Percentiles rank a stretch among this genome's conserved stretches.
Evolutionary conservation across 2,113 vertebrate genomes (phyloP).

Genomic region (Pygoscelis antarcticus): DNA sequence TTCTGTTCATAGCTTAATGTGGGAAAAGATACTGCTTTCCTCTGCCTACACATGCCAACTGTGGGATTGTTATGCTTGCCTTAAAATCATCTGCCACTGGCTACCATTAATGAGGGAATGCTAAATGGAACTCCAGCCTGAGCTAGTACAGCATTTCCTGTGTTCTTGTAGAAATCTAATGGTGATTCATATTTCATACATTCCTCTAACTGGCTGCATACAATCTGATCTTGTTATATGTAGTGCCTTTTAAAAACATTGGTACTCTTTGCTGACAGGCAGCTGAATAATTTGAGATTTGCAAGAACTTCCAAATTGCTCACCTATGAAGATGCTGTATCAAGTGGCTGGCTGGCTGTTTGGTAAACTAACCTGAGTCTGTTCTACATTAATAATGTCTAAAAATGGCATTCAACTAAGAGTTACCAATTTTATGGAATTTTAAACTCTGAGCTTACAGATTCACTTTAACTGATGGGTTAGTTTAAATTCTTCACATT

Average conservation of each 20-base stretch:
- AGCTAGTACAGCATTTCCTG: not conserved
- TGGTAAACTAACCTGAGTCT: not conserved
- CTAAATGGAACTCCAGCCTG: not conserved
- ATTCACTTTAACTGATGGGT: not conserved
- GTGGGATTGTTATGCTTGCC: not conserved
- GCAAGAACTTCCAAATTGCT: not conserved
- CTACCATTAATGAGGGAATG: not conserved
- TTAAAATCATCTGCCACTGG: not conserved
- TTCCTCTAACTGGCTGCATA: not conserved
- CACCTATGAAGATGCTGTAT: not conserved
- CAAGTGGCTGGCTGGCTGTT: not conserved
- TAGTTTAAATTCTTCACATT: constrained; percentile 31
- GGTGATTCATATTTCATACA: not conserved
- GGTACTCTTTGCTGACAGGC: not conserved
- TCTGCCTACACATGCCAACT: not conserved
- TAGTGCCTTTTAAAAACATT: not conserved
- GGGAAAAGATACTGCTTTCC: not conserved
- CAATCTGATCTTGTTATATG: not conserved
- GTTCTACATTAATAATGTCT: not conserved
- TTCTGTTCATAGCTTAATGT: not conserved
- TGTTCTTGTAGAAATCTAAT: not conserved
- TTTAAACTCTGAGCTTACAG: not conserved
- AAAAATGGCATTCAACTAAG: not conserved
- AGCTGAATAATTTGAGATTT: not conserved
- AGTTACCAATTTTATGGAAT: not conserved